These are phyloP conservation scores for Epirrhoe alternata DNA, from an alignment of 2,888 invertebrate genomes.

Conservation along the genomic window DNA sequence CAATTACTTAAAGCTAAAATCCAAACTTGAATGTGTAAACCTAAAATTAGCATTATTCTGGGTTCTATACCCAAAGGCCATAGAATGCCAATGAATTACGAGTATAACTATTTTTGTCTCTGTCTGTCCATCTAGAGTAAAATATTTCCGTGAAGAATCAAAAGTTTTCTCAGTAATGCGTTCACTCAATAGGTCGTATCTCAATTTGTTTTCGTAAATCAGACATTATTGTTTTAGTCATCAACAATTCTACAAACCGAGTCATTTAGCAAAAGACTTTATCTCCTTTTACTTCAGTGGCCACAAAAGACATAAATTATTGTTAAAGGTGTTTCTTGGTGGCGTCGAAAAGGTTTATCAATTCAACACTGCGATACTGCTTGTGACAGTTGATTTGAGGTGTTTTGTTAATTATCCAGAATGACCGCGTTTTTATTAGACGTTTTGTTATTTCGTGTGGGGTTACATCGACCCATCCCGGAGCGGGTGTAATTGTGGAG, in stretches of 20 bases:
- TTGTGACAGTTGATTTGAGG: not conserved
- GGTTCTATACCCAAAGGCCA: too few relatives aligned
- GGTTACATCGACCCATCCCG: too few relatives aligned
- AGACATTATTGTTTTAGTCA: not conserved
- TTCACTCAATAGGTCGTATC: too few relatives aligned
- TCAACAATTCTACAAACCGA: not conserved
- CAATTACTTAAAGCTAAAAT: not conserved
- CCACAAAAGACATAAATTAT: slow-evolving; percentile 10
- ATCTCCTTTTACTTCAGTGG: slow-evolving; percentile 13
- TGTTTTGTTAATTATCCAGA: not conserved
- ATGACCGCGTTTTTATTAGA: too few relatives aligned
- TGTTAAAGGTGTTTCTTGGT: not conserved
- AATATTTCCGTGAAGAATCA: too few relatives aligned
- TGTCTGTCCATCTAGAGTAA: too few relatives aligned
- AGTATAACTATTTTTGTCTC: too few relatives aligned
- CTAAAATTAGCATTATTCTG: not conserved
- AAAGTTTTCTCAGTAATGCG: too few relatives aligned
- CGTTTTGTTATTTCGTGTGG: too few relatives aligned
- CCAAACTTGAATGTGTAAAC: not conserved
- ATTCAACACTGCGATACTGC: not conserved
- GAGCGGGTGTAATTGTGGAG: too few relatives aligned
- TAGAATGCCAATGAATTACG: too few relatives aligned
- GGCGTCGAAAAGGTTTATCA: slow-evolving; percentile 3
- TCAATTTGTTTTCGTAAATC: not conserved
- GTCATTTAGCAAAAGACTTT: not conserved